Evolutionary conservation across 1,140 invertebrate species (phyloP), one percentile per base, ranked within the genome.

Genomic region (Aricia agestis): DNA sequence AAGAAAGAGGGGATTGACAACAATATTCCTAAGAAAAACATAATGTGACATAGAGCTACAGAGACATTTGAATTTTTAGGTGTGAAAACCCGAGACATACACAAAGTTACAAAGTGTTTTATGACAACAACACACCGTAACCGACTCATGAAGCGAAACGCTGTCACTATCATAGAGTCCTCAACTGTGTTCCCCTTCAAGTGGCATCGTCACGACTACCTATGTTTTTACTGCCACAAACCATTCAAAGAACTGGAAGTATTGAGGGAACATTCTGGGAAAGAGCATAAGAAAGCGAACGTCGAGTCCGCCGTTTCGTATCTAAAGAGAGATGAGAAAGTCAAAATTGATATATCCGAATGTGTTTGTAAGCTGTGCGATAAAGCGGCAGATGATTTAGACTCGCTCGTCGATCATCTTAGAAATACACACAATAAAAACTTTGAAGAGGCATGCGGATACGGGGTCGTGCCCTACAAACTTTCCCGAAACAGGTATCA

Each of bases 181-280:
- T 83, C 86, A n/a, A 85, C 82, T 0, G 85, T 80, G 0, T 6
- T 85, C 9, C 89, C 87, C 0, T 91, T 91, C 66, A 91, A 90
- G 75, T 91, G 89, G 89, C 85, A 90, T 32, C 77, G 86, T 42
- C 87, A 91, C 66, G 82, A 80, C 59, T 91, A 86, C 25, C 78
- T 90, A 3, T 91, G 89, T 63, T 91, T 91, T 78, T 90, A 79
- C 66, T 91, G 89, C 68, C 87, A 91, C 69, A 74, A 75, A 7
- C 17, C 74, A 5, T 90, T 88, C 57, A 87, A 86, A 81, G 75
- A 76, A 7, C 67, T 79, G 1, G 42, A 71, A 4, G 36, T 68
- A 0, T 69, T 91, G 6, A 91, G 85, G 76, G 76, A 81, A 19
- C 89, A 91, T 67, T 89, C 85, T 0, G 69, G 36, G n/a, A 69